These are phyloP conservation scores for Mobula hypostoma DNA, from an alignment of 2,113 vertebrate species.

Conservation along the genomic window DNA sequence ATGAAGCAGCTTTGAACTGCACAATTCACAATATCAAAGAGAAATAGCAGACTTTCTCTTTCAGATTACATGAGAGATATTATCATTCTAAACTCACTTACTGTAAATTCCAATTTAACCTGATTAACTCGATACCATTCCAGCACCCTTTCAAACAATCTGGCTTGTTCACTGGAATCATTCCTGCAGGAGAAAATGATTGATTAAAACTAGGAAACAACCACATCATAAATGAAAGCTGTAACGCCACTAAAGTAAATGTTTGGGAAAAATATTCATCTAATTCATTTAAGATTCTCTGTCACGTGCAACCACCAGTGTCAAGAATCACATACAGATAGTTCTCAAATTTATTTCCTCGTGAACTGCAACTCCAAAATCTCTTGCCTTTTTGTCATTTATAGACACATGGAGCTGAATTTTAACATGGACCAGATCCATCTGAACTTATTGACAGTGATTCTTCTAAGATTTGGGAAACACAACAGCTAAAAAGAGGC, in stretches of 20 bases:
- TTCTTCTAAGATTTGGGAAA: background rate
- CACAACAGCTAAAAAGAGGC: no score
- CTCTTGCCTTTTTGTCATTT: background rate
- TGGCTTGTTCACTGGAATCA: conserved; percentile 1
- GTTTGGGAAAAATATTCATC: background rate
- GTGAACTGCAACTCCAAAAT: background rate
- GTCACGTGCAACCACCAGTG: background rate
- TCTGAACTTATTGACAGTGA: background rate
- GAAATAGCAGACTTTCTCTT: background rate
- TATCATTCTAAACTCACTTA: background rate
- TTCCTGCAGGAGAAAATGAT: background rate
- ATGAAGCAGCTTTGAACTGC: background rate
- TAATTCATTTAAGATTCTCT: background rate
- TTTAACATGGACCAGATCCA: background rate
- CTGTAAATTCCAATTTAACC: background rate
- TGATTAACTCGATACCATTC: background rate
- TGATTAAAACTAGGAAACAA: conserved; percentile 7
- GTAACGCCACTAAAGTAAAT: background rate
- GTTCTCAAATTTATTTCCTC: background rate
- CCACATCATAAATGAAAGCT: background rate
- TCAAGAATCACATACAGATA: background rate
- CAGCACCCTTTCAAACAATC: background rate
- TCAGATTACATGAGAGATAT: background rate
- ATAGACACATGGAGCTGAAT: background rate
- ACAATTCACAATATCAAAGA: background rate